Evolutionary conservation across 2,113 vertebrate species (phyloP).

Genomic region (Ciconia maguari): DNA sequence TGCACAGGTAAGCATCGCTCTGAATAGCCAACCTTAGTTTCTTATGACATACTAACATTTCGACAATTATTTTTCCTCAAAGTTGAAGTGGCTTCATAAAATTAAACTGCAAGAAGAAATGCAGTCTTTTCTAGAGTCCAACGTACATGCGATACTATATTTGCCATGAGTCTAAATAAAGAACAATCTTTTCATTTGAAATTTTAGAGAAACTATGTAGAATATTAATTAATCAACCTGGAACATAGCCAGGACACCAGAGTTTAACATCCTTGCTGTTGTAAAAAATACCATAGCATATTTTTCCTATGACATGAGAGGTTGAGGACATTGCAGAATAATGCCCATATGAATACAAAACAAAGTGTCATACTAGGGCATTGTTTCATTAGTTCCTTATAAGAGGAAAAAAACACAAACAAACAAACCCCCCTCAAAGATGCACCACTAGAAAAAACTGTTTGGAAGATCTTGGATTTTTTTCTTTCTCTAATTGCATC

Average conservation of each 20-base stretch:
- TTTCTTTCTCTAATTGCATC: background rate
- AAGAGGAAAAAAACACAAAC: background rate
- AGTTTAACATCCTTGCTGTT: background rate
- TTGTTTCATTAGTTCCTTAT: background rate
- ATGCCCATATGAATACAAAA: background rate
- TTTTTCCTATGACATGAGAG: background rate
- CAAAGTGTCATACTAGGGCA: background rate
- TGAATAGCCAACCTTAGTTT: background rate
- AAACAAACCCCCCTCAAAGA: background rate
- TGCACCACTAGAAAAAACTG: background rate
- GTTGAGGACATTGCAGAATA: background rate
- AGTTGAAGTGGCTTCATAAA: background rate
- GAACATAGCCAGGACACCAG: background rate
- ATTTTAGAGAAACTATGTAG: background rate
- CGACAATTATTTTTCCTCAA: background rate
- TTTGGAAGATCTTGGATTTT: background rate
- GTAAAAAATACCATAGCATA: background rate
- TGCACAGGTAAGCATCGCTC: background rate
- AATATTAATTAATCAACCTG: constrained; percentile 13
- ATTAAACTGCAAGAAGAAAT: background rate
- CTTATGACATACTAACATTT: background rate
- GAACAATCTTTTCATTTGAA: background rate
- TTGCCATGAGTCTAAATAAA: background rate
- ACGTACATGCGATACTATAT: background rate
- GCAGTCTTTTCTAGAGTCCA: background rate